Evolutionary conservation across 35 echinoderm and acorn worm species (phyloP).

Genomic region (Amphiura filiformis): DNA sequence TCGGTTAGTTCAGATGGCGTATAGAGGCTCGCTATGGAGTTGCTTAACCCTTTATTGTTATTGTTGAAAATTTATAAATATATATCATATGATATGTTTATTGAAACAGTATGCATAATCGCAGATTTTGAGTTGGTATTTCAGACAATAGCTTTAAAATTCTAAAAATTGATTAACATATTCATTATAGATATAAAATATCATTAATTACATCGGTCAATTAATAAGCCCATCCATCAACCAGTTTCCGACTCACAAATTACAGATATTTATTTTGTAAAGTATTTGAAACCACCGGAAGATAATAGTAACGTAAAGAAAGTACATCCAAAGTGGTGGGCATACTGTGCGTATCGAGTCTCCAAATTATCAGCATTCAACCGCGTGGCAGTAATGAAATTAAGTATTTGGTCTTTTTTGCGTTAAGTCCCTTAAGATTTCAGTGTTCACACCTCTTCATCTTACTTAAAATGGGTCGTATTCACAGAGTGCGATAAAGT

Average conservation of each 20-base stretch:
- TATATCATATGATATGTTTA: too few species aligned
- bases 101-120: too few species aligned
- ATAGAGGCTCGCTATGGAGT: too few species aligned
- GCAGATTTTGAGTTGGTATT: too few species aligned
- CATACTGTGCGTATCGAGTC: background rate
- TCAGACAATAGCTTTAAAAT: too few species aligned
- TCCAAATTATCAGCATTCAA: background rate
- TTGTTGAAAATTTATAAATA: too few species aligned
- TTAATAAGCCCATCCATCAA: background rate
- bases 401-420: background rate
- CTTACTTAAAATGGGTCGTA: background rate
- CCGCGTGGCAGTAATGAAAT: slow-evolving; percentile 6
- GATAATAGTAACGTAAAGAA: background rate
- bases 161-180: too few species aligned
- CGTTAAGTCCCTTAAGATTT: background rate
- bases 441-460: background rate
- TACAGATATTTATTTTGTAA: background rate
- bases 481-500: background rate
- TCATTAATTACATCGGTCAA: background rate
- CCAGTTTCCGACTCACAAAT: background rate
- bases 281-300: background rate
- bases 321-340: background rate
- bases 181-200: too few species aligned
- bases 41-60: too few species aligned
- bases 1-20: too few species aligned